phyloP scores from a whole-genome alignment of 2,888 invertebrate species.

The Dioctria linearis region DNA sequence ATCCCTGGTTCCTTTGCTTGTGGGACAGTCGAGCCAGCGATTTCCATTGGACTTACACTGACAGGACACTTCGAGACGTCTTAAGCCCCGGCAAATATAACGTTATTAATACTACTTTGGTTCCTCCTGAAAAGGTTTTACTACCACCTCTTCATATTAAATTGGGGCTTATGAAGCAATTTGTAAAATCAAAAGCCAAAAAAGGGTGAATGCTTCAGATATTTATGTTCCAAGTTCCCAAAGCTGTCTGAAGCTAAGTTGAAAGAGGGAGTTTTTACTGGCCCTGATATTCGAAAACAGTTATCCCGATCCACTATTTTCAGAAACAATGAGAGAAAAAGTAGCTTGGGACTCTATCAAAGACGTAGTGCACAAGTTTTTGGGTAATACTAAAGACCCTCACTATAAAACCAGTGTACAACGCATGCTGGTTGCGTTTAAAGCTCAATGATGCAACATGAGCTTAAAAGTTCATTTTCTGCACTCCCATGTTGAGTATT shows the following conservation, averaged over 20 bases:
- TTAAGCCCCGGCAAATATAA: not conserved
- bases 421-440: not conserved
- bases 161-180: not conserved
- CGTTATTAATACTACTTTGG: not conserved
- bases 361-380: not conserved
- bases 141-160: not conserved
- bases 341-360: not conserved
- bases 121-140: slow-evolving; percentile 3
- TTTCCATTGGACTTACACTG: not conserved
- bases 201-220: not conserved
- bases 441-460: not conserved
- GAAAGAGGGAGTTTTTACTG: slow-evolving; percentile 1
- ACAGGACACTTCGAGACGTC: not conserved
- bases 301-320: not conserved
- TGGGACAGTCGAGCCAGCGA: slow-evolving; percentile 9
- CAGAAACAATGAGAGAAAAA: slow-evolving; percentile 1
- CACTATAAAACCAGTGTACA: not conserved
- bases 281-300: not conserved
- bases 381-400: too few relatives aligned
- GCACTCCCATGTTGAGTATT: not conserved
- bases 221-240: not conserved
- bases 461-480: not conserved
- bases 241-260: not conserved
- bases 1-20: not conserved
- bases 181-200: not conserved